Evolutionary conservation across 2,797 vertebrate genomes (phyloP).

Genomic region (Helostoma temminkii): DNA sequence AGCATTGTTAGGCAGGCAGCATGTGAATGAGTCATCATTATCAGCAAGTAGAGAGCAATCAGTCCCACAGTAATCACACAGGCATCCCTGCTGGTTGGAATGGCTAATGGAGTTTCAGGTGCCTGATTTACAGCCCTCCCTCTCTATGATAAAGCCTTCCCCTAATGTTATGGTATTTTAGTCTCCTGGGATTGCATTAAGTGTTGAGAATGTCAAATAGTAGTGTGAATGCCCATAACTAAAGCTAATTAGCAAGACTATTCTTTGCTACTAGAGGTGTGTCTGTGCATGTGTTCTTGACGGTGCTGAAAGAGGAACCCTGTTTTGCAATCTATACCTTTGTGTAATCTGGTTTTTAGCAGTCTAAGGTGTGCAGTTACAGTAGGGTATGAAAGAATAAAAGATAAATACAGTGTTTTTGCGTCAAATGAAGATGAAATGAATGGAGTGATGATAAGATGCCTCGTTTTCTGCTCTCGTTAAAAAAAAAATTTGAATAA

Average conservation of each 20-base stretch:
- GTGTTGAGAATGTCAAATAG: conserved; percentile 69
- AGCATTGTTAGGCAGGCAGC: conserved; percentile 33
- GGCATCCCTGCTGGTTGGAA: conserved; percentile 57
- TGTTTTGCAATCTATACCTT: neutral
- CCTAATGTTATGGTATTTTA: conserved; percentile 61
- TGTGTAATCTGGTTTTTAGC: neutral
- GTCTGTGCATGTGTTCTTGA: conserved; percentile 13
- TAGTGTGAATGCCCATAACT: conserved; percentile 66
- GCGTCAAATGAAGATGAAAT: neutral
- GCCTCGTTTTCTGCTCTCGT: neutral
- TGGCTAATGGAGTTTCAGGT: conserved; percentile 74
- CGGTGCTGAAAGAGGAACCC: conserved; percentile 13
- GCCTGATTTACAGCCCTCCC: conserved; percentile 68
- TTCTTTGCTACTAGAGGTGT: conserved; percentile 46
- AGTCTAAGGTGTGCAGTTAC: neutral
- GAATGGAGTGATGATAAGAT: conserved; percentile 2
- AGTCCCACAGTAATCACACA: conserved; percentile 62
- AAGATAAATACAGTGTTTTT: neutral
- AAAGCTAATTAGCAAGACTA: conserved; percentile 67
- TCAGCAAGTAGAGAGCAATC: conserved; percentile 49
- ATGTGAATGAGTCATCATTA: conserved; percentile 63
- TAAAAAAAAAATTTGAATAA: neutral
- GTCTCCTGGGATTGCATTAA: conserved; percentile 67
- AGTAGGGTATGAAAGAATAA: neutral
- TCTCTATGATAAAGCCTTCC: conserved; percentile 49